Evolutionary conservation across 2,113 vertebrate genomes (phyloP).

Genomic region (Catharus fuscescens): DNA sequence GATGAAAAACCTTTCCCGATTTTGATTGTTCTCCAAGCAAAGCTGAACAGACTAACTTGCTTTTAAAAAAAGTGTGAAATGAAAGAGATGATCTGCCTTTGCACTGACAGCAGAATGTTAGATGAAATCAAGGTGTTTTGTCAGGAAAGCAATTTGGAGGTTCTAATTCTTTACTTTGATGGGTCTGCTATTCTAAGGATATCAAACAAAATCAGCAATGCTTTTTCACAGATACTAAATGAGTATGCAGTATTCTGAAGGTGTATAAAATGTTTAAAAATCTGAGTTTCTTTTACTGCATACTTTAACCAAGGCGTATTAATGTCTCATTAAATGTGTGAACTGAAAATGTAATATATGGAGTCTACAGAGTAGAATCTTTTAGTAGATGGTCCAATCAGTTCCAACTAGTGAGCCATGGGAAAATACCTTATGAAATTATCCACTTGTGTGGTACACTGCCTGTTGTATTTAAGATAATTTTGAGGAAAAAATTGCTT

Average conservation of each 20-base stretch:
- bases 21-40: neutral
- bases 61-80: neutral
- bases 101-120: neutral
- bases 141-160: neutral
- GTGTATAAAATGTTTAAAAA: neutral
- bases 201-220: neutral
- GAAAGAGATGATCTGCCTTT: neutral
- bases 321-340: neutral
- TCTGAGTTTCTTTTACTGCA: neutral
- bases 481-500: neutral
- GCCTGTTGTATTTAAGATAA: neutral
- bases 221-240: neutral
- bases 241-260: neutral
- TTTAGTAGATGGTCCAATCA: neutral
- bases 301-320: neutral
- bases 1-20: neutral
- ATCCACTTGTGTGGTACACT: neutral
- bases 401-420: neutral
- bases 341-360: neutral
- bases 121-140: neutral
- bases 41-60: neutral
- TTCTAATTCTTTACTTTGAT: neutral
- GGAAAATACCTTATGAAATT: neutral
- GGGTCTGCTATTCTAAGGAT: neutral
- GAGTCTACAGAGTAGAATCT: neutral